Base-by-base conservation (phyloP, 37 sponge, comb jelly and placozoan genomes). In the Cliona cf. orientalis region DNA sequence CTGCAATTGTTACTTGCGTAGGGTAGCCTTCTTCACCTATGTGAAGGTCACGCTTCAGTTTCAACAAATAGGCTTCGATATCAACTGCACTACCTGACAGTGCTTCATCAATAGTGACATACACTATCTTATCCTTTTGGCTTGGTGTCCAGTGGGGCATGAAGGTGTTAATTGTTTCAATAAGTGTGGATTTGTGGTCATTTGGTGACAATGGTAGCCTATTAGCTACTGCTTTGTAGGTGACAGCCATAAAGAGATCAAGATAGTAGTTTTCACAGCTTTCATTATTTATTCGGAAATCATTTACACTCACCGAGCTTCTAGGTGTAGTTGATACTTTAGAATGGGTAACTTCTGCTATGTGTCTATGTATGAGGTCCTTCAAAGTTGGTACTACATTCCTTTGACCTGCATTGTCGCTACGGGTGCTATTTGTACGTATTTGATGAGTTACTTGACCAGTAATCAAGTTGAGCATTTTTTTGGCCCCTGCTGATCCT, bases 71-170 rank as follows among this genome's bases (percentile, higher is more conserved):
- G 5, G 21, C 38, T 38, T 69, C 23, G 38, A 69, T 34, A 38
- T 69, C 71, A 21, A 21, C 71, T 34, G 21, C 35, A 34, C 5
- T 69, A 41, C 40, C 71, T 37, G 71, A 25, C 23, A 37, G 71
- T 37, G 71, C 71, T 69, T 69, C 71, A 37, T 25, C 41, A 36
- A 69, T 38, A 36, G 41, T 69, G n/a, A 41, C 71, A 69, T 69
- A 69, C 11, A 69, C 42, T 69, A 69, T 34, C 6, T 21, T 69
- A 34, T 69, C 71, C 12, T 23, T 19, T 23, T 25, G 28, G 38
- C 17, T 4, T 37, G 71, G 71, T 19, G 71, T 69, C 33, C n/a
- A 69, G 38, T 69, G 71, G 7, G 71, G 71, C 38, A 69, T 29
- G 42, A 11, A 69, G 28, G 19, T 19, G 7, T 38, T 5, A 19